Base-by-base conservation (phyloP, 2,113 vertebrate genomes). In the Cyanoramphus novaezelandiae region DNA sequence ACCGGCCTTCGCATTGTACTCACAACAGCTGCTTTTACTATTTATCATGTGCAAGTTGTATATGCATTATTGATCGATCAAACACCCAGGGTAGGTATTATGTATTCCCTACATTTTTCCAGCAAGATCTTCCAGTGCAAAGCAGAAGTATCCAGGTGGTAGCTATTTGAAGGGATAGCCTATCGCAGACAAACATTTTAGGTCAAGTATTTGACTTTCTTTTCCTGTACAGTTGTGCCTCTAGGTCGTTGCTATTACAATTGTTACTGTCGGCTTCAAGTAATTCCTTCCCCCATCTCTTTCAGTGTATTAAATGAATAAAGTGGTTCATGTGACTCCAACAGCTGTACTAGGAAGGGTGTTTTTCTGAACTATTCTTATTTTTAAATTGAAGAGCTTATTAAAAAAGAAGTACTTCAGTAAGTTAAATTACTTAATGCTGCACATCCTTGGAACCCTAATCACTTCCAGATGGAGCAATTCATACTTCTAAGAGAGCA, bases 381-480 rank as follows among this genome's bases (percentile, higher is more conserved):
- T 94, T 97, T 97, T 96, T 95, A 95, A 97, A 95, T 96, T 96
- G 96, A 97, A 97, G 95, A 95, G 93, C 91, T 95, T 97, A 93
- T 97, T 97, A 93, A 96, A 96, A 97, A 95, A 91, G 59, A 95
- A 96, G 43, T 93, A 94, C 95, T 97, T 93, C 86, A 93, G 41
- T 96, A 96, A 97, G 95, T 97, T 95, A 96, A 97, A 97, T 97
- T 95, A 97, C 78, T 96, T 97, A 97, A 95, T 94, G 88, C 96
- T 93, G 70, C 59, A 85, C 77, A 97, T 97, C 96, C 86, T 90
- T 96, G 59, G 95, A 97, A 95, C 97, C 93, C 57, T 97, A 98
- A 98, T 97, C 93, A 96, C 88, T 97, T 97, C 89, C 86, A 98
- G 95, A 97, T 97, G 93, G 94, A 97, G 92, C 82, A 96, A 96